phyloP scores from a whole-genome alignment of 2,888 invertebrate genomes.

The Seira musarum region DNA sequence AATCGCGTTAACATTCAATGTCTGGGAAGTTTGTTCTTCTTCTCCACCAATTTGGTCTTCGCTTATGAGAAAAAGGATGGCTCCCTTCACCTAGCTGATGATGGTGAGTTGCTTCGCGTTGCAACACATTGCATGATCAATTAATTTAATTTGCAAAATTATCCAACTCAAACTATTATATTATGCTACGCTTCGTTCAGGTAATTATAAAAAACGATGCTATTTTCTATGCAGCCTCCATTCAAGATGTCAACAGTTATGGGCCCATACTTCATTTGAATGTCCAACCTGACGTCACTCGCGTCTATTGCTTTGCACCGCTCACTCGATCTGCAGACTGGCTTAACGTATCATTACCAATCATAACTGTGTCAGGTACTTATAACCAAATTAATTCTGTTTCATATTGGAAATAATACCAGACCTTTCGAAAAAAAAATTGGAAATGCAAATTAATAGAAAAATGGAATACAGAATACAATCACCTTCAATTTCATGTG shows the following conservation, averaged over 20 bases:
- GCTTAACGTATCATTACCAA: constrained; percentile 58
- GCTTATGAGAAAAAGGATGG: constrained; percentile 66
- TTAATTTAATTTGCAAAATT: not conserved
- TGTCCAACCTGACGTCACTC: constrained; percentile 51
- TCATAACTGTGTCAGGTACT: constrained; percentile 28
- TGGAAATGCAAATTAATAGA: no score
- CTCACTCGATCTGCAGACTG: constrained; percentile 63
- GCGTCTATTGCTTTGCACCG: constrained; percentile 66
- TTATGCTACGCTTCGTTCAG: not conserved
- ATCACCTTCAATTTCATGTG: not conserved
- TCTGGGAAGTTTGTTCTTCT: constrained; percentile 65
- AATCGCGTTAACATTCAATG: constrained; percentile 61
- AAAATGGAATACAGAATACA: no score
- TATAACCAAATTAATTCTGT: no score
- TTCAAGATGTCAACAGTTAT: constrained; percentile 63
- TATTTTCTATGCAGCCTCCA: constrained; percentile 58
- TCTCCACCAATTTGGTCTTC: constrained; percentile 66
- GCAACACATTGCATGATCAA: not conserved
- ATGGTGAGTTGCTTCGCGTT: constrained; percentile 53
- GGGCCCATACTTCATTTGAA: constrained; percentile 57
- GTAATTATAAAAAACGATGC: constrained; percentile 14
- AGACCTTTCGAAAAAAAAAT: no score
- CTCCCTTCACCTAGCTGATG: constrained; percentile 59
- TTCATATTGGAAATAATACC: no score
- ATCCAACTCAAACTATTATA: constrained; percentile 8